These are phyloP conservation scores for Anarrhichthys ocellatus DNA, from an alignment of 2,113 vertebrate genomes.

Conservation along the genomic window DNA sequence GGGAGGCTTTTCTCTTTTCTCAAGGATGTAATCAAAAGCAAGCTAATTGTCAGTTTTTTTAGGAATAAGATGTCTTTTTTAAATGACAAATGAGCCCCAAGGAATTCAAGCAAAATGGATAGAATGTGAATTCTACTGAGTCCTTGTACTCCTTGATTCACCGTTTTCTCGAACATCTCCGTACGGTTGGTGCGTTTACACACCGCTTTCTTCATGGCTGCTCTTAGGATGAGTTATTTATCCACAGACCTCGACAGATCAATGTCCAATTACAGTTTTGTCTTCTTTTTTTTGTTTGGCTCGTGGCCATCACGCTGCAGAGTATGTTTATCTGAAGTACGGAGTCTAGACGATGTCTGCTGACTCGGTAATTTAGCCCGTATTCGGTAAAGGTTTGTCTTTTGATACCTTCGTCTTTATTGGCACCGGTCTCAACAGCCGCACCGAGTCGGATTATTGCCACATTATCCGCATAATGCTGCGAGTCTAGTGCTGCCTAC, in stretches of 20 bases:
- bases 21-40: constrained; percentile 59
- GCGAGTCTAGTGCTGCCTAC: constrained; percentile 48
- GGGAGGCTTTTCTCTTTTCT: constrained; percentile 5
- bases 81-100: constrained; percentile 39
- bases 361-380: constrained; percentile 46
- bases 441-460: constrained; percentile 63
- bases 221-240: constrained; percentile 57
- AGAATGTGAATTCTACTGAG: neutral
- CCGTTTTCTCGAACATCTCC: constrained; percentile 19
- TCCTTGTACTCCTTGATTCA: constrained; percentile 1
- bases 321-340: constrained; percentile 41
- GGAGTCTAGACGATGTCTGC: constrained; percentile 50
- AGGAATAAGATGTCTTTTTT: constrained; percentile 39
- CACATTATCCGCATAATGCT: constrained; percentile 65
- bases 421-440: constrained; percentile 56
- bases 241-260: constrained; percentile 59
- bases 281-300: constrained; percentile 53
- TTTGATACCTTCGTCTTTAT: constrained; percentile 51
- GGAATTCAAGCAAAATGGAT: constrained; percentile 31
- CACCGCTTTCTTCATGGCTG: constrained; percentile 27
- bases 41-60: constrained; percentile 52
- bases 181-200: constrained; percentile 27
- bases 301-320: constrained; percentile 40
- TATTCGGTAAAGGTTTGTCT: constrained; percentile 53
- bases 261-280: constrained; percentile 71